These are phyloP conservation scores for Zaprionus camerounensis DNA, from an alignment of 1,140 invertebrate genomes.

Conservation along the genomic window DNA sequence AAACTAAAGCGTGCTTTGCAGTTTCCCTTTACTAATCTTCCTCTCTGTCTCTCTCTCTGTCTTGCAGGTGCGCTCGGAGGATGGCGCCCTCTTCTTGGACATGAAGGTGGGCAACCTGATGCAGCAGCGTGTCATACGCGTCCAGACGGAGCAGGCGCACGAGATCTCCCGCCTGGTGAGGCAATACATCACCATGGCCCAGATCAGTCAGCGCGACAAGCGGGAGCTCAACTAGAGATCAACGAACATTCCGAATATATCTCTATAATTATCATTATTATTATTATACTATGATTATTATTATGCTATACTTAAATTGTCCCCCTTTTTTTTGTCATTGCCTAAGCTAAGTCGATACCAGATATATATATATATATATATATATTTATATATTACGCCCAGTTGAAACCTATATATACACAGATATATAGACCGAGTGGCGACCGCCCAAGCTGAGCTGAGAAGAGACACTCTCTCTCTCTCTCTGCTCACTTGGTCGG, in stretches of 20 bases:
- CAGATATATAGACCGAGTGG: slow-evolving; percentile 22
- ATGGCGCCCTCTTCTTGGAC: slow-evolving; percentile 96
- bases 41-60: neutral
- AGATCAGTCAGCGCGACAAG: slow-evolving; percentile 86
- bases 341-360: slow-evolving; percentile 42
- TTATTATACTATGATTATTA: slow-evolving; percentile 37
- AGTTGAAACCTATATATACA: slow-evolving; percentile 16
- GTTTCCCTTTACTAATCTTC: neutral
- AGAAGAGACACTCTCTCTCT: no score
- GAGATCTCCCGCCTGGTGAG: slow-evolving; percentile 97
- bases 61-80: slow-evolving; percentile 90
- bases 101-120: slow-evolving; percentile 98
- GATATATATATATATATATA: slow-evolving; percentile 3
- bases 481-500: slow-evolving; percentile 15
- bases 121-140: slow-evolving; percentile 96
- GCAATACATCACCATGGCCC: slow-evolving; percentile 97
- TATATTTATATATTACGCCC: slow-evolving; percentile 26
- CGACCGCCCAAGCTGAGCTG: slow-evolving; percentile 6
- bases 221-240: slow-evolving; percentile 71
- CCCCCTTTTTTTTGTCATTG: slow-evolving; percentile 59
- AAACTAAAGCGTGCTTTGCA: slow-evolving; percentile 39
- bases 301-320: slow-evolving; percentile 11
- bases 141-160: slow-evolving; percentile 98
- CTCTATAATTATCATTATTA: slow-evolving; percentile 38
- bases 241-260: slow-evolving; percentile 51